Conservation (phyloP, 1,140 invertebrate genomes). For the Calosoma granatense region DNA sequence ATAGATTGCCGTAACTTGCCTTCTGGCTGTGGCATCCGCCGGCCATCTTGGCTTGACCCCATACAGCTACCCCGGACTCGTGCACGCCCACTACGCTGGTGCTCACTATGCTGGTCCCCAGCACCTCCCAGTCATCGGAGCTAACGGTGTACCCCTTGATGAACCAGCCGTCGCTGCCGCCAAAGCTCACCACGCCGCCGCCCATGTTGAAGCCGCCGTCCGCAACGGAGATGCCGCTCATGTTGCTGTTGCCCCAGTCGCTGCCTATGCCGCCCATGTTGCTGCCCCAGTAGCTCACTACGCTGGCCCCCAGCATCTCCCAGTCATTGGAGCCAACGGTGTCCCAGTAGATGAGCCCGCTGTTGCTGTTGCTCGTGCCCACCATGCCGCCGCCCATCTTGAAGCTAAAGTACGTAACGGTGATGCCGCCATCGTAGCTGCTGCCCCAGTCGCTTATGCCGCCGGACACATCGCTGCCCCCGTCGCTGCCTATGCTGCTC, state of each 20-base stretch:
- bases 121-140: constrained; percentile 19
- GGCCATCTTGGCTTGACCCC: constrained; percentile 47
- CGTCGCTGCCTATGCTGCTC: constrained; percentile 3
- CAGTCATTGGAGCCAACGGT: constrained; percentile 12
- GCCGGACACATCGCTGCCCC: constrained; percentile 18
- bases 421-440: constrained; percentile 31
- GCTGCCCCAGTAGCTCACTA: constrained; percentile 20
- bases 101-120: too few relatives aligned
- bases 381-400: constrained; percentile 45
- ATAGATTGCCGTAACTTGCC: constrained; percentile 27
- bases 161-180: constrained; percentile 38
- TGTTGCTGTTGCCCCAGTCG: constrained; percentile 20
- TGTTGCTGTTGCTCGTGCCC: constrained; percentile 38
- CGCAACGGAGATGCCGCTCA: constrained; percentile 30
- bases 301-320: constrained; percentile 4
- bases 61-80: constrained; percentile 12
- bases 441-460: constrained; percentile 27
- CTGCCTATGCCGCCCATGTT: constrained; percentile 23
- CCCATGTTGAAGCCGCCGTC: constrained; percentile 17
- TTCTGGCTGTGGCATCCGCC: constrained; percentile 21
- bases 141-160: constrained; percentile 22
- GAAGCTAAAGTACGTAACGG: constrained; percentile 34
- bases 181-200: constrained; percentile 40
- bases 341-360: constrained; percentile 19
- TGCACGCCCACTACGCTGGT: constrained; percentile 16